A percentile compares a stretch with the other conserved stretches of the same genome.
These are phyloP conservation scores for Cyanoderma ruficeps DNA, from an alignment of 2,113 vertebrate species.

Conservation along the genomic window DNA sequence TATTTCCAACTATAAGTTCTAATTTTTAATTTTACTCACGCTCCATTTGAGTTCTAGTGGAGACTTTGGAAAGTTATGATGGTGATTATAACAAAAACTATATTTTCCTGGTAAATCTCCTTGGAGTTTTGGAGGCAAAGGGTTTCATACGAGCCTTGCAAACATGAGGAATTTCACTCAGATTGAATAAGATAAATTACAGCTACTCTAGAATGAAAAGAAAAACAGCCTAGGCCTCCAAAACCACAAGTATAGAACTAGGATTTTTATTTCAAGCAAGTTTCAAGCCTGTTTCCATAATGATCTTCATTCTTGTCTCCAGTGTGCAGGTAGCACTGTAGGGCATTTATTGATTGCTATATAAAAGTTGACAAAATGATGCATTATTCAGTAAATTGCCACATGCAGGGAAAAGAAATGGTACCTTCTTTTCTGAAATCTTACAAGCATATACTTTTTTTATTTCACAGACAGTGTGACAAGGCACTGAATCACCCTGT, in stretches of 20 bases:
- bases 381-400: constrained; percentile 59
- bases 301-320: neutral
- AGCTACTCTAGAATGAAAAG: constrained; percentile 3
- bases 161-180: constrained; percentile 5
- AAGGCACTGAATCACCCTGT: neutral
- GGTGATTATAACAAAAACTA: neutral
- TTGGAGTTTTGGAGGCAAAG: neutral
- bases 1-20: neutral
- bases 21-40: neutral
- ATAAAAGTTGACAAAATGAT: constrained; percentile 55
- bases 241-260: neutral
- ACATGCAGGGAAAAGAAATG: neutral
- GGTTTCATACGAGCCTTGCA: neutral
- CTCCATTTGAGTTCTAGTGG: neutral
- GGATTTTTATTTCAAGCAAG: constrained; percentile 33
- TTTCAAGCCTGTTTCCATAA: constrained; percentile 41
- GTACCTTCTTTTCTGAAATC: neutral
- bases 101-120: neutral
- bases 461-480: neutral
- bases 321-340: neutral
- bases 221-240: constrained; percentile 16
- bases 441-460: neutral
- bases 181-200: constrained; percentile 4
- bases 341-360: constrained; percentile 45
- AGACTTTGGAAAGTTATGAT: neutral